A percentile compares a stretch with the other conserved stretches of the same genome.
Evolutionary conservation across 2,797 vertebrate genomes (phyloP).

Genomic region (Micropoecilia bifurca): DNA sequence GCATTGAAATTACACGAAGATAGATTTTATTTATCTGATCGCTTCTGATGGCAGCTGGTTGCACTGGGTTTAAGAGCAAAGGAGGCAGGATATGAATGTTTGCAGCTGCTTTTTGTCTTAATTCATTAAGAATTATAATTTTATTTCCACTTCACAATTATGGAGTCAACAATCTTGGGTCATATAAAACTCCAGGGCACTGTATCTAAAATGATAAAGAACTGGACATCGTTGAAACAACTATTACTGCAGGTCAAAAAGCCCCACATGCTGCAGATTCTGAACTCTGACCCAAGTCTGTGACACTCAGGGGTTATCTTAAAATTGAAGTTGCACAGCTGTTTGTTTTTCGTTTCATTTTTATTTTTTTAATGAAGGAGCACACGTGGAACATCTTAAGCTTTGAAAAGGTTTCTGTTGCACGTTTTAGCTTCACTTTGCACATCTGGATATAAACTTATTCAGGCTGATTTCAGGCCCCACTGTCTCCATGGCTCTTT

Average conservation of each 20-base stretch:
- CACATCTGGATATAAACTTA: slow-evolving; percentile 10
- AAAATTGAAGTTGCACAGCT: background rate
- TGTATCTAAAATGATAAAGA: background rate
- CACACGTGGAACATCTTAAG: background rate
- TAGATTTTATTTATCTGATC: background rate
- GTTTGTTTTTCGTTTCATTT: background rate
- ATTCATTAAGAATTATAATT: background rate
- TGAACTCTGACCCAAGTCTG: background rate
- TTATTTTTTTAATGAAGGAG: background rate
- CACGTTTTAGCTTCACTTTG: background rate
- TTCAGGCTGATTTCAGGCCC: background rate
- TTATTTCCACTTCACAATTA: background rate
- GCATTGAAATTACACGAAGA: background rate
- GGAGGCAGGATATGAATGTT: background rate
- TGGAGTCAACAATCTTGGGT: background rate
- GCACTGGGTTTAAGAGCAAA: background rate
- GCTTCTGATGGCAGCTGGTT: background rate
- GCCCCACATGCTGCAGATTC: background rate
- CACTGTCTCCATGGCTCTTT: background rate
- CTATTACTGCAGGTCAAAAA: background rate
- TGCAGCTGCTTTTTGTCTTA: background rate
- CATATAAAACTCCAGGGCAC: background rate
- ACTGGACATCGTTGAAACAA: background rate
- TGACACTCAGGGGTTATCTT: too few species aligned
- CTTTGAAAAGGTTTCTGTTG: background rate